phyloP scores from a whole-genome alignment of 1,140 invertebrate species.

The Temnothorax curvispinosus region DNA sequence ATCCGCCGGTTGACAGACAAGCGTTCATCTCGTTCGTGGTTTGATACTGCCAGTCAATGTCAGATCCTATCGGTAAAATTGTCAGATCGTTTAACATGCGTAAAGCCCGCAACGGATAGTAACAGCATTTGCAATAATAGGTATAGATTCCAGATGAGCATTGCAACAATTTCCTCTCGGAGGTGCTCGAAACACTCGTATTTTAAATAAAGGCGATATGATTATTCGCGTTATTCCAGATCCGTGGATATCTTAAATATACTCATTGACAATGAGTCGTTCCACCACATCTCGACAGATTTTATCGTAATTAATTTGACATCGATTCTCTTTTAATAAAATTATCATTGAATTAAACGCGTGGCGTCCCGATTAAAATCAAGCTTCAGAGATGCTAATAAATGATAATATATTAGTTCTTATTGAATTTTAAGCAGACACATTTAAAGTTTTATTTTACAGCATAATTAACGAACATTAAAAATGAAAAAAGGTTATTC shows the following conservation, averaged over 20 bases:
- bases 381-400: not conserved
- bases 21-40: conserved; percentile 94
- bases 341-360: conserved; percentile 5
- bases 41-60: conserved; percentile 94
- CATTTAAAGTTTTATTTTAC: not conserved
- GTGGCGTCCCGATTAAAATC: not conserved
- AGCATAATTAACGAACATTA: conserved; percentile 5
- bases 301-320: not conserved
- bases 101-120: conserved; percentile 25
- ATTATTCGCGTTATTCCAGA: conserved; percentile 1
- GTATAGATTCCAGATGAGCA: conserved; percentile 35
- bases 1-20: conserved; percentile 90
- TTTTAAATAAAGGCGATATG: not conserved
- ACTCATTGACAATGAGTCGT: not conserved
- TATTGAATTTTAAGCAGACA: conserved; percentile 11
- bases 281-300: not conserved
- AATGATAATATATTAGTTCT: not conserved
- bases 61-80: conserved; percentile 84
- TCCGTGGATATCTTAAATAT: not conserved
- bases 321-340: not conserved
- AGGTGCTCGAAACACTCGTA: conserved; percentile 3
- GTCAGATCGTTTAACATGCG: conserved; percentile 57
- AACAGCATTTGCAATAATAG: conserved; percentile 43
- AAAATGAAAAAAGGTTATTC: not conserved
- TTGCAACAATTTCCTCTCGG: not conserved